Evolutionary conservation across 2,113 vertebrate species (phyloP), one percentile per base, ranked within the genome.

Genomic region (Panurus biarmicus): DNA sequence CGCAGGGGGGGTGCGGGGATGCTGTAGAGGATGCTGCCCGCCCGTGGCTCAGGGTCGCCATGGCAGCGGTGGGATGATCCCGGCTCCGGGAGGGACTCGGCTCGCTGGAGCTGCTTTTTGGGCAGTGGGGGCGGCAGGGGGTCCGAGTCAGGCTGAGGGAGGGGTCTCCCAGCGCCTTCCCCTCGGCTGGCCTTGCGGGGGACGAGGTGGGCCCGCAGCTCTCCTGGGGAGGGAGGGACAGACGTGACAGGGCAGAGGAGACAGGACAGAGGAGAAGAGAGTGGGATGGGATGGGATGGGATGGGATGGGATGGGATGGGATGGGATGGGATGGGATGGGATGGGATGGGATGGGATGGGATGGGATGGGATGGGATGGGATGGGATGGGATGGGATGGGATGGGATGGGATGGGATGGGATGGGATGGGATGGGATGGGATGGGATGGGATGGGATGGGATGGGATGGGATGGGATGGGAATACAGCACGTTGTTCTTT

Each of bases 41-140:
- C 44, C 78, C 31, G 3, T 3, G 57, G 10, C 6, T 12, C 6
- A 18, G 29, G n/a, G 26, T 88, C 26, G 1, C 26, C 35, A 3
- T 0, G 29, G 26, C 7, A 11, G 79, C 10, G 38, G 47, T 6
- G 6, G 17, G 60, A 29, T 17, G 36, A 15, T 14, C 62, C 16
- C n/a, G 24, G 70, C 20, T 91, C 29, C 64, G 98, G 85, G 96
- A 97, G 85, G 95, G 97, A 99, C 36, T 94, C 56, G 1, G 98
- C 95, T 69, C 98, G 94, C 80, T 67, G 83, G 19, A 98, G 93
- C 61, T 98, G 98, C 87, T 97, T 97, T 92, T 96, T 98, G 1
- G 98, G 98, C 69, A 98, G 56, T 2, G 98, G 98, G 5, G 98
- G 98, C 19, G 98, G 98, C 74, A 15, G 24, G 4, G 51, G 35